phyloP scores from a whole-genome alignment of 2,797 vertebrate species.

The Oceanodroma leucorhoa region DNA sequence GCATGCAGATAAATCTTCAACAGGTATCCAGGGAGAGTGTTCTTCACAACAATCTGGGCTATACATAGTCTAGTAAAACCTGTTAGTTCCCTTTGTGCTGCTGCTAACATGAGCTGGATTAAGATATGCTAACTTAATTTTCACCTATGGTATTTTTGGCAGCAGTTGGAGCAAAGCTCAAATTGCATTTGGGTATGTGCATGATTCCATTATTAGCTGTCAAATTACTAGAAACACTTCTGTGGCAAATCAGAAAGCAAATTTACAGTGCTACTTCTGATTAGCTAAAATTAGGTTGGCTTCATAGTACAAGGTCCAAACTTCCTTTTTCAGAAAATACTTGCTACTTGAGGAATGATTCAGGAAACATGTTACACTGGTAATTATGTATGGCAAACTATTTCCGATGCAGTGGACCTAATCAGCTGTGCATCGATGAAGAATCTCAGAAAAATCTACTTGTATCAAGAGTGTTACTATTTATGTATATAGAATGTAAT shows the following conservation, averaged over 20 bases:
- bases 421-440: conserved; percentile 2
- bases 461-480: background rate
- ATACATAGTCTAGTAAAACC: background rate
- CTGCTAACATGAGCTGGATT: background rate
- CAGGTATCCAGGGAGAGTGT: background rate
- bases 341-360: background rate
- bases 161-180: background rate
- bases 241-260: background rate
- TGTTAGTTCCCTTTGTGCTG: background rate
- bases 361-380: background rate
- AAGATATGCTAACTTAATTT: background rate
- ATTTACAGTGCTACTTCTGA: background rate
- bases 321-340: background rate
- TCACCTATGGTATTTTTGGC: background rate
- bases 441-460: background rate
- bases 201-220: background rate
- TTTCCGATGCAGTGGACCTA: background rate
- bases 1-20: background rate
- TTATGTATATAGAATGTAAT: background rate
- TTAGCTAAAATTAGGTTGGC: background rate
- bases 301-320: background rate
- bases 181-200: background rate
- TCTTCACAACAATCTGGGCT: background rate
- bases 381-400: background rate
- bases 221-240: background rate